Evolutionary conservation across 2,888 invertebrate species (phyloP).

Genomic region (Caenorhabditis panamensis): DNA sequence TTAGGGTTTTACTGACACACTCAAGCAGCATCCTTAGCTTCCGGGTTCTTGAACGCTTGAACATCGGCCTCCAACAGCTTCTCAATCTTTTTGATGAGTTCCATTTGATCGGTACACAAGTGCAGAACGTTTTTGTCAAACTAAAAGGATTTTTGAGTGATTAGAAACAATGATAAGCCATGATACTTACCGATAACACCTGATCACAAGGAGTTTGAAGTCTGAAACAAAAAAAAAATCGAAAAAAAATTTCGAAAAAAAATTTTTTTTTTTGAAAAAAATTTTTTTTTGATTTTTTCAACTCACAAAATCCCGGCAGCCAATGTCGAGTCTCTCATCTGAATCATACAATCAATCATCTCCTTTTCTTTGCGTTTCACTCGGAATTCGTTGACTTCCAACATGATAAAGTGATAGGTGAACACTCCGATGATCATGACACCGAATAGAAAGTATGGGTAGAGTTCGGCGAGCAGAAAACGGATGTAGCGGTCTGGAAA

Average conservation of each 20-base stretch:
- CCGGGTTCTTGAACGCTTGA: conserved; percentile 11
- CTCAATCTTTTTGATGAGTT: conserved; percentile 26
- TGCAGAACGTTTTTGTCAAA: conserved; percentile 41
- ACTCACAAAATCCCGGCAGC: conserved; percentile 32
- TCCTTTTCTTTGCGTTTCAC: conserved; percentile 38
- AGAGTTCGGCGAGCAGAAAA: conserved; percentile 3
- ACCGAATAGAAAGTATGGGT: conserved; percentile 34
- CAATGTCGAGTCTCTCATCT: conserved; percentile 34
- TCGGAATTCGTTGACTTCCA: conserved; percentile 34
- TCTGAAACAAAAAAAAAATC: conserved; percentile 30
- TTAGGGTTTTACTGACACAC: too few species aligned
- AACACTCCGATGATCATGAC: conserved; percentile 25
- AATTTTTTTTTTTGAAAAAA: too few species aligned
- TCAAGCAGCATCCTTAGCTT: too few species aligned
- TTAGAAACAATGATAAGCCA: too few species aligned
- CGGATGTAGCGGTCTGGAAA: conserved; percentile 29
- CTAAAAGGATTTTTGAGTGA: conserved; percentile 18
- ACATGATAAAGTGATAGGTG: conserved; percentile 40
- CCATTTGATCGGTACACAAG: conserved; percentile 37
- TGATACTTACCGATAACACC: conserved; percentile 23
- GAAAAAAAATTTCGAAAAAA: too few species aligned
- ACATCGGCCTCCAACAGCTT: conserved; percentile 16
- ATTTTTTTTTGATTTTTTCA: background rate
- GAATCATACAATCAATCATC: conserved; percentile 33
- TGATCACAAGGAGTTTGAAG: conserved; percentile 38